phyloP scores from a whole-genome alignment of 1,140 invertebrate genomes.

The Macrobrachium nipponense region DNA sequence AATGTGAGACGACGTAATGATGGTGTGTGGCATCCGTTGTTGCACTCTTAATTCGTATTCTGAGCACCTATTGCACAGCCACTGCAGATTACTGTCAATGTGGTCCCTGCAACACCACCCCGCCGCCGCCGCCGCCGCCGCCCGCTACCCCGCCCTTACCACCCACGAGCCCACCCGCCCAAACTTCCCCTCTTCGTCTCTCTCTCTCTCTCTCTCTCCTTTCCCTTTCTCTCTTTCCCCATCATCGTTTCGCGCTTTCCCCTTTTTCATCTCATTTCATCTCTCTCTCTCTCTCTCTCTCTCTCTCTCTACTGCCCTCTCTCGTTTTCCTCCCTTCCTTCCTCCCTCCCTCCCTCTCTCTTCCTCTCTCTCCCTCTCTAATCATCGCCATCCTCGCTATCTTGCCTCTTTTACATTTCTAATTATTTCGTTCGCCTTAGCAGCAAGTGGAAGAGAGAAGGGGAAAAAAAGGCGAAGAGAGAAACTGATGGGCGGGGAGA shows the following conservation, averaged over 20 bases:
- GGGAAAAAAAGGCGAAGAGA: neutral
- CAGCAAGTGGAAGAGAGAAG: neutral
- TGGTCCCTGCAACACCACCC: slow-evolving; percentile 2
- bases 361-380: neutral
- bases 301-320: neutral
- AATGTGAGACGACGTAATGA: neutral
- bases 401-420: too few relatives aligned
- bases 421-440: neutral
- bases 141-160: neutral
- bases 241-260: neutral
- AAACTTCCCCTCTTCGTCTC: neutral
- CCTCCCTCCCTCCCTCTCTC: neutral
- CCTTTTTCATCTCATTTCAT: neutral
- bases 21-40: slow-evolving; percentile 3
- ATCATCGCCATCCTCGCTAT: neutral
- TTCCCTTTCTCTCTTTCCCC: slow-evolving; percentile 1
- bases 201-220: neutral
- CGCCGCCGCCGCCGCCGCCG: neutral
- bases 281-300: neutral
- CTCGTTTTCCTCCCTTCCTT: slow-evolving; percentile 1
- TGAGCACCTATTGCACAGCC: slow-evolving; percentile 27
- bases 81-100: slow-evolving; percentile 30
- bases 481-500: neutral
- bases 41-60: slow-evolving; percentile 31
- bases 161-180: neutral